phyloP scores from a whole-genome alignment of 2,888 invertebrate genomes.

The Mayetiola destructor region DNA sequence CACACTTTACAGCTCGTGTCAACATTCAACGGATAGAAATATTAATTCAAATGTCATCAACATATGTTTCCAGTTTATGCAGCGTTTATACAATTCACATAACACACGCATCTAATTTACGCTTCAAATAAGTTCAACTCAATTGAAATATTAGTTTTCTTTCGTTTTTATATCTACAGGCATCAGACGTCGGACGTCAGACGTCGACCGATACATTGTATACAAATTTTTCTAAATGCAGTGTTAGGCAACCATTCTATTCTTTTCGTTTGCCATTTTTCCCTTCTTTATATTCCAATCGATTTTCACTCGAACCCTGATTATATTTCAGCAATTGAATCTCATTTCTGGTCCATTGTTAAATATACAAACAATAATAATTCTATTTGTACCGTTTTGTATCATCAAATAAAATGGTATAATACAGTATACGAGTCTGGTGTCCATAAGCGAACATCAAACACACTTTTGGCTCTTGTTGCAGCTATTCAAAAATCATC shows the following conservation, averaged over 20 bases:
- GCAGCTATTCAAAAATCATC: background rate
- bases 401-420: slow-evolving; percentile 2
- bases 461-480: background rate
- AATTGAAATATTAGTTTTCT: background rate
- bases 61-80: slow-evolving; percentile 8
- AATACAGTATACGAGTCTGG: background rate
- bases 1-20: background rate
- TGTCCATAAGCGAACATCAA: background rate
- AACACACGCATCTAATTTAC: too few relatives aligned
- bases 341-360: too few relatives aligned
- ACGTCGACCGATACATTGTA: background rate
- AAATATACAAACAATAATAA: background rate
- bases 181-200: too few relatives aligned
- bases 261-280: background rate
- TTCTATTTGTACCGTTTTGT: background rate
- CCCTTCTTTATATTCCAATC: background rate
- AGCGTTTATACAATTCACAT: background rate
- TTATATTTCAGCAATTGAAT: background rate
- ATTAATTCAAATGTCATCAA: slow-evolving; percentile 11
- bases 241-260: background rate
- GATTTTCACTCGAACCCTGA: background rate
- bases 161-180: too few relatives aligned
- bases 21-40: background rate
- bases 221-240: too few relatives aligned
- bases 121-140: too few relatives aligned